phyloP scores from a whole-genome alignment of 2,888 invertebrate species.

The Acleris sparsana region DNA sequence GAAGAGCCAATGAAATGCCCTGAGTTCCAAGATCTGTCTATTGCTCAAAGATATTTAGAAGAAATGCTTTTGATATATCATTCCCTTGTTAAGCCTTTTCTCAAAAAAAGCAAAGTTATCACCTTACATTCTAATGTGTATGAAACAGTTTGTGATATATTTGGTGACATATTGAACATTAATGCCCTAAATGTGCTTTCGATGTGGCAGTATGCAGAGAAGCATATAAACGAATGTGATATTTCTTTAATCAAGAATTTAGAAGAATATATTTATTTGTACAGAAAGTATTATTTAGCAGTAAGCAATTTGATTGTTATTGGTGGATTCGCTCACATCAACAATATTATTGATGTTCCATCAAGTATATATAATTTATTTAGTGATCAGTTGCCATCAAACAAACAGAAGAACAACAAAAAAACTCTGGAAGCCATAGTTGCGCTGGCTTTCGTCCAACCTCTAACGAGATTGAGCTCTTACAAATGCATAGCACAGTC shows the following conservation, averaged over 20 bases:
- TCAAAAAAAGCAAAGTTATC: slow-evolving; percentile 84
- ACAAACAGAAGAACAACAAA: slow-evolving; percentile 81
- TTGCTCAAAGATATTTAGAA: slow-evolving; percentile 88
- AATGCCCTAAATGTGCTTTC: slow-evolving; percentile 87
- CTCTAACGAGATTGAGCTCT: slow-evolving; percentile 84
- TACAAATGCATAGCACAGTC: slow-evolving; percentile 85
- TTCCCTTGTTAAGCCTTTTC: slow-evolving; percentile 85
- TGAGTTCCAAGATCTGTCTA: slow-evolving; percentile 81
- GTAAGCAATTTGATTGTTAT: slow-evolving; percentile 89
- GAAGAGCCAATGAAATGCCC: slow-evolving; percentile 67
- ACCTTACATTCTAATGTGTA: slow-evolving; percentile 84
- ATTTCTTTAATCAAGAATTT: slow-evolving; percentile 87
- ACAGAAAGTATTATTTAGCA: slow-evolving; percentile 87
- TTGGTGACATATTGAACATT: slow-evolving; percentile 87
- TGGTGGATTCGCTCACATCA: slow-evolving; percentile 87
- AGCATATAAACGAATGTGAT: slow-evolving; percentile 86
- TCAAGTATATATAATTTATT: slow-evolving; percentile 82
- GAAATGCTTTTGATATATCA: slow-evolving; percentile 86
- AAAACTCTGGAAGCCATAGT: slow-evolving; percentile 84
- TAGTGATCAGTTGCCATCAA: slow-evolving; percentile 80
- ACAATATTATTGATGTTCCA: slow-evolving; percentile 85
- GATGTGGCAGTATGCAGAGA: slow-evolving; percentile 87
- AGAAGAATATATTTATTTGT: slow-evolving; percentile 88
- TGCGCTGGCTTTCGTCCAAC: slow-evolving; percentile 84
- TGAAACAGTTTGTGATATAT: slow-evolving; percentile 86